These are phyloP conservation scores for Podarcis siculus DNA, from an alignment of 2,797 vertebrate genomes.

Conservation along the genomic window DNA sequence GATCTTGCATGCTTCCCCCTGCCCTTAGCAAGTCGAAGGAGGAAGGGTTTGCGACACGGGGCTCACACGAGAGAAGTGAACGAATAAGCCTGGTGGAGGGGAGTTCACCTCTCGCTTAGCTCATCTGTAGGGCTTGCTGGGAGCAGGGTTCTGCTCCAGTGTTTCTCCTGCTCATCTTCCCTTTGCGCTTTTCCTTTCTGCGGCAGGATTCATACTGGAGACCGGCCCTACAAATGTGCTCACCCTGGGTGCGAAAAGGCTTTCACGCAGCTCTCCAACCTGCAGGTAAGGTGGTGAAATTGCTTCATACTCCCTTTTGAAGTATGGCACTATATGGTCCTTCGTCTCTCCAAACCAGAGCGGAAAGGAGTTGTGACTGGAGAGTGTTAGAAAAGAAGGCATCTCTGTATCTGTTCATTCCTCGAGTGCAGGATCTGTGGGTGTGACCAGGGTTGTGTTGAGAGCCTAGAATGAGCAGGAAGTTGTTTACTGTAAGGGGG, in stretches of 20 bases:
- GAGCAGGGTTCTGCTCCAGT: conserved; percentile 39
- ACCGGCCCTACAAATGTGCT: conserved; percentile 95
- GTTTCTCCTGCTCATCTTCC: conserved; percentile 54
- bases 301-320: background rate
- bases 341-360: background rate
- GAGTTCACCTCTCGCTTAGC: conserved; percentile 9
- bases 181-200: conserved; percentile 64
- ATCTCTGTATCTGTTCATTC: background rate
- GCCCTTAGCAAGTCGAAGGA: conserved; percentile 13
- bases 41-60: conserved; percentile 53
- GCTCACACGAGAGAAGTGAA: conserved; percentile 19
- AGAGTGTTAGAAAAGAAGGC: background rate
- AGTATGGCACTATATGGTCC: background rate
- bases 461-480: background rate
- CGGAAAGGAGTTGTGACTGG: background rate
- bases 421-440: background rate
- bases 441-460: too few relatives aligned
- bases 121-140: conserved; percentile 36
- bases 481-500: too few relatives aligned
- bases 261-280: conserved; percentile 98
- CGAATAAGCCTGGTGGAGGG: conserved; percentile 46
- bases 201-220: conserved; percentile 97
- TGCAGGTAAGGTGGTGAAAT: conserved; percentile 85
- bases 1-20: conserved; percentile 30
- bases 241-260: conserved; percentile 98